Percentiles rank a stretch among this genome's conserved stretches.
Evolutionary conservation across 2,888 invertebrate species (phyloP).

Genomic region (Bruchidius siliquastri): DNA sequence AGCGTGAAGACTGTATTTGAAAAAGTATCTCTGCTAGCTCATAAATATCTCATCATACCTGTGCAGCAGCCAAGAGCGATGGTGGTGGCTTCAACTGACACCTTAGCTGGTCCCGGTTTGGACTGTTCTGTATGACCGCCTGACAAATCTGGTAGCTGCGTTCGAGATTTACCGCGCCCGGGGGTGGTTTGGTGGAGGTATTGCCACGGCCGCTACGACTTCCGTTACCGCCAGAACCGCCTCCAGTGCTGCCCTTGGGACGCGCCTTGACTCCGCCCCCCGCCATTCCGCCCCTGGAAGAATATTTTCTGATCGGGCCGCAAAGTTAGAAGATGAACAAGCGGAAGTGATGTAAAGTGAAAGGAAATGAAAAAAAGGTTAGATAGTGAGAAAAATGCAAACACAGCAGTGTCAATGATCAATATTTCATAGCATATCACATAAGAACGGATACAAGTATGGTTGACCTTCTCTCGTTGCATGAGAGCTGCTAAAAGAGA

Average conservation of each 20-base stretch:
- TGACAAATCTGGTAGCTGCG: conserved; percentile 93
- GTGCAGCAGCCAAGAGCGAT: conserved; percentile 58
- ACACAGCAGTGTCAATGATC: too few relatives aligned
- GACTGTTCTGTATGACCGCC: conserved; percentile 90
- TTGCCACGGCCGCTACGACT: conserved; percentile 39
- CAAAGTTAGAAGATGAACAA: not conserved
- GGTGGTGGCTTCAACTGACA: conserved; percentile 84
- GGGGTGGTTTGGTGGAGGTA: conserved; percentile 69
- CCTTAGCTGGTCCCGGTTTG: conserved; percentile 80
- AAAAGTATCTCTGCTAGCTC: too few relatives aligned
- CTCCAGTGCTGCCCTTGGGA: not conserved
- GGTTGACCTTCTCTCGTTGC: too few relatives aligned
- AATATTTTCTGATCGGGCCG: not conserved
- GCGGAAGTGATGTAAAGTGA: not conserved
- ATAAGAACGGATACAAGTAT: too few relatives aligned
- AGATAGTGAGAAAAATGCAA: too few relatives aligned
- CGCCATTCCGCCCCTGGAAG: not conserved
- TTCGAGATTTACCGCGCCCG: conserved; percentile 87
- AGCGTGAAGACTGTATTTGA: too few relatives aligned
- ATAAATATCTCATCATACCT: too few relatives aligned
- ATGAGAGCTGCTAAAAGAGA: too few relatives aligned
- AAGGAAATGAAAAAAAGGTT: too few relatives aligned
- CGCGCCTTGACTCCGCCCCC: not conserved
- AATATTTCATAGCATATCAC: too few relatives aligned
- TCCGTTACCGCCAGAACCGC: not conserved